These are phyloP conservation scores for Bathynomus jamesi DNA, from an alignment of 1,140 invertebrate genomes.

Conservation along the genomic window DNA sequence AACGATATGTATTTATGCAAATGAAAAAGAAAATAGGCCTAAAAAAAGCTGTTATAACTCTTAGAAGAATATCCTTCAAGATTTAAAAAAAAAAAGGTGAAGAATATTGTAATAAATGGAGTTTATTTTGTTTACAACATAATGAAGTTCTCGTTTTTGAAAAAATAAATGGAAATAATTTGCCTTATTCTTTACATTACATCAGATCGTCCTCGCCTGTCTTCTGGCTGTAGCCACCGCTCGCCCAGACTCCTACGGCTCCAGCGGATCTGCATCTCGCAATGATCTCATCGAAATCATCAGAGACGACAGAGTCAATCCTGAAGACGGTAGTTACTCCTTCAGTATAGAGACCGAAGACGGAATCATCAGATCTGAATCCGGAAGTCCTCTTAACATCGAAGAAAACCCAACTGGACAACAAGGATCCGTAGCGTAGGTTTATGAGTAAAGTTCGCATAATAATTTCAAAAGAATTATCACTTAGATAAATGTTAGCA, in stretches of 20 bases:
- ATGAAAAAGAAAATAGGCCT: no score
- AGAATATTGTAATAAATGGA: no score
- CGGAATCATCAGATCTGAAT: conserved; percentile 23
- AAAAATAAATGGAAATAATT: no score
- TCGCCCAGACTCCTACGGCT: conserved; percentile 1
- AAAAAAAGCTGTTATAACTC: no score
- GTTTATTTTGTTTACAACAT: no score
- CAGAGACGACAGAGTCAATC: conserved; percentile 21
- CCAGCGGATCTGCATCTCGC: neutral
- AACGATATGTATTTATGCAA: no score
- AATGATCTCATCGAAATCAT: conserved; percentile 12
- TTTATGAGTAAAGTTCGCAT: neutral
- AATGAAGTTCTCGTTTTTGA: no score
- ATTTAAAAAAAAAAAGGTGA: no score
- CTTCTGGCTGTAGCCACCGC: conserved; percentile 21
- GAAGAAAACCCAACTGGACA: neutral
- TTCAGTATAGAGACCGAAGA: conserved; percentile 29
- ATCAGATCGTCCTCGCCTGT: conserved; percentile 18
- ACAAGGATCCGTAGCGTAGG: neutral
- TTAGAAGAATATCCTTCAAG: no score
- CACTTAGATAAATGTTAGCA: neutral
- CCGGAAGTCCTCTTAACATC: conserved; percentile 10
- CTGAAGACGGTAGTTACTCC: conserved; percentile 22
- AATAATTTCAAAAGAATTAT: neutral
- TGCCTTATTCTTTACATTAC: no score